phyloP scores from a whole-genome alignment of 2,797 vertebrate species.

The Parotocinclus haroldoi region DNA sequence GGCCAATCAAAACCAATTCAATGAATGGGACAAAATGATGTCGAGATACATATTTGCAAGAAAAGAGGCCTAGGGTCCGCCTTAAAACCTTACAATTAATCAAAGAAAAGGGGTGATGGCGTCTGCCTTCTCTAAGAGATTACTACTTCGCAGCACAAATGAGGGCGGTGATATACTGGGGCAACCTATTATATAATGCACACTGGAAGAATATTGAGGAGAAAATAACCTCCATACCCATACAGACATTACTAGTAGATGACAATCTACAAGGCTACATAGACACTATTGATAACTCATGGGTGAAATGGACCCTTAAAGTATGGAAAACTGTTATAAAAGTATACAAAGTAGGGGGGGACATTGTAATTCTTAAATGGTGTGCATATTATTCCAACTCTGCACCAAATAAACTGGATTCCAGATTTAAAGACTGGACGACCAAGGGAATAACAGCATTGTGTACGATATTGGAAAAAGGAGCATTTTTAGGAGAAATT shows the following conservation, averaged over 20 bases:
- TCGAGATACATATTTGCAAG: background rate
- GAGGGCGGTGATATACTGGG: too few relatives aligned
- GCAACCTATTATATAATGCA: too few relatives aligned
- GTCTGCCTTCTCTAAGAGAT: too few relatives aligned
- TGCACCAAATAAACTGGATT: constrained; percentile 10
- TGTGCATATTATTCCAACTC: constrained; percentile 12
- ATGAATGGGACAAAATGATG: constrained; percentile 4
- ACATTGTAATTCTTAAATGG: constrained; percentile 23
- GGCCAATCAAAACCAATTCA: background rate
- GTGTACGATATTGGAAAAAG: background rate
- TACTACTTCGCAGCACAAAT: too few relatives aligned
- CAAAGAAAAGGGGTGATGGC: too few relatives aligned
- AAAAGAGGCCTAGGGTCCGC: background rate
- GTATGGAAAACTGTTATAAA: too few relatives aligned
- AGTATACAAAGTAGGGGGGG: too few relatives aligned
- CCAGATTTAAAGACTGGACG: constrained; percentile 8
- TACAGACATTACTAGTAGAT: background rate
- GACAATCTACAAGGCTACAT: background rate
- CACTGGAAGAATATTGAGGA: too few relatives aligned
- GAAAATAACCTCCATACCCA: background rate
- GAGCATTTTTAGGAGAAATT: background rate
- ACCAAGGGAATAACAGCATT: constrained; percentile 12
- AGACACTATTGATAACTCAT: constrained; percentile 3
- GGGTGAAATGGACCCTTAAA: constrained; percentile 11
- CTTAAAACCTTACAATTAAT: too few relatives aligned